phyloP scores from a whole-genome alignment of 2,113 vertebrate genomes.

The Spea bombifrons region DNA sequence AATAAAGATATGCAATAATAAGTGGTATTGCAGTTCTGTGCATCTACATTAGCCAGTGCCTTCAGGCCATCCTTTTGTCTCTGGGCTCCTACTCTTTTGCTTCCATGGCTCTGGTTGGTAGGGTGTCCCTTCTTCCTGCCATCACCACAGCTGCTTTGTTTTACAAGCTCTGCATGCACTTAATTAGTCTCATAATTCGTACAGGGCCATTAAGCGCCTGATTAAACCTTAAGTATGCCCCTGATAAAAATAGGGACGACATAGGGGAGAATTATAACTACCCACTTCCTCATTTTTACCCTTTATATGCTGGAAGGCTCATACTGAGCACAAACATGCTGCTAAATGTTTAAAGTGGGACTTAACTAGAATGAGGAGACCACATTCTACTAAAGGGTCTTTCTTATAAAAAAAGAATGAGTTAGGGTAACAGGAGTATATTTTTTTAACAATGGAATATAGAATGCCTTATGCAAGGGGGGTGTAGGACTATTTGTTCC shows the following conservation, averaged over 20 bases:
- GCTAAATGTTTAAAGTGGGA: too few relatives aligned
- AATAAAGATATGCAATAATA: not conserved
- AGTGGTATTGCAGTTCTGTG: not conserved
- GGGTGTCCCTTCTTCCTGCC: slow-evolving; percentile 30
- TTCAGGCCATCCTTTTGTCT: not conserved
- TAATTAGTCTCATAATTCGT: slow-evolving; percentile 44
- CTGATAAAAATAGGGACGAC: slow-evolving; percentile 20
- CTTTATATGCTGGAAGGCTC: not conserved
- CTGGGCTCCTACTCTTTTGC: slow-evolving; percentile 3
- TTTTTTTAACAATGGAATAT: too few relatives aligned
- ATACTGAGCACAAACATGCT: too few relatives aligned
- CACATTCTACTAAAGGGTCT: too few relatives aligned
- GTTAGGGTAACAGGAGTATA: too few relatives aligned
- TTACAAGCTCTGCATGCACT: slow-evolving; percentile 36
- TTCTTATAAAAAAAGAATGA: too few relatives aligned
- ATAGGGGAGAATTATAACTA: slow-evolving; percentile 8
- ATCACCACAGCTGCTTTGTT: slow-evolving; percentile 38
- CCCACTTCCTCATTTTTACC: slow-evolving; percentile 15
- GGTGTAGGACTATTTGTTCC: too few relatives aligned
- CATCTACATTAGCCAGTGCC: not conserved
- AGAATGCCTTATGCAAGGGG: too few relatives aligned
- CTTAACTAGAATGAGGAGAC: too few relatives aligned
- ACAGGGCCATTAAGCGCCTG: slow-evolving; percentile 38
- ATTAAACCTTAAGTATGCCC: slow-evolving; percentile 43
- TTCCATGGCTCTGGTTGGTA: slow-evolving; percentile 11